phyloP scores from a whole-genome alignment of 1,140 invertebrate genomes.

The Trissolcus basalis region DNA sequence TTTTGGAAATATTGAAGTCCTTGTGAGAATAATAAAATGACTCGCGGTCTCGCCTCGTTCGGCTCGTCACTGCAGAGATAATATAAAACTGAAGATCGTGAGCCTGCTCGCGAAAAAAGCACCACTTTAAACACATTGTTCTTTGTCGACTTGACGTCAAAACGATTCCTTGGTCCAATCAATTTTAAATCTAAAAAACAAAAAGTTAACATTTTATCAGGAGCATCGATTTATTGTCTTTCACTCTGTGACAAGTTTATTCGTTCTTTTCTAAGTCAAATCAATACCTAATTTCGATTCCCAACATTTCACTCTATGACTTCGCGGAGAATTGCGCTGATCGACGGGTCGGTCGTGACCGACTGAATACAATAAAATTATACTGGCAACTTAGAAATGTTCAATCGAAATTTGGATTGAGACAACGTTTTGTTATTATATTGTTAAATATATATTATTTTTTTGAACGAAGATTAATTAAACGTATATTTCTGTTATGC shows the following conservation, averaged over 20 bases:
- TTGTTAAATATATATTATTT: constrained; percentile 21
- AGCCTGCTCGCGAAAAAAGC: constrained; percentile 45
- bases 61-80: constrained; percentile 45
- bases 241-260: constrained; percentile 30
- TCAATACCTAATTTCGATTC: constrained; percentile 39
- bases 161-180: constrained; percentile 61
- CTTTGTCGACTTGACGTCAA: constrained; percentile 61
- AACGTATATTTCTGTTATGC: constrained; percentile 55
- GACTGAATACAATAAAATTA: not conserved
- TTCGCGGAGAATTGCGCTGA: not conserved
- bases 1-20: constrained; percentile 62
- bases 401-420: constrained; percentile 46
- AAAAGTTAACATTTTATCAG: constrained; percentile 35
- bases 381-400: constrained; percentile 27
- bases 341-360: too few relatives aligned
- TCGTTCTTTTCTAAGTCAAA: constrained; percentile 50
- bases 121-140: constrained; percentile 55
- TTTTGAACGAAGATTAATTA: constrained; percentile 48
- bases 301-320: constrained; percentile 20
- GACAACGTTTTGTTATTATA: constrained; percentile 56
- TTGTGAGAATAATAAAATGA: constrained; percentile 60
- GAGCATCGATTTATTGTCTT: constrained; percentile 49
- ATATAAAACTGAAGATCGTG: constrained; percentile 43
- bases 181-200: constrained; percentile 30
- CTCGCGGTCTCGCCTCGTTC: constrained; percentile 61